Evolutionary conservation across 35 echinoderm and acorn worm genomes (phyloP), one percentile per base, ranked within the genome.

Genomic region (Apostichopus japonicus): DNA sequence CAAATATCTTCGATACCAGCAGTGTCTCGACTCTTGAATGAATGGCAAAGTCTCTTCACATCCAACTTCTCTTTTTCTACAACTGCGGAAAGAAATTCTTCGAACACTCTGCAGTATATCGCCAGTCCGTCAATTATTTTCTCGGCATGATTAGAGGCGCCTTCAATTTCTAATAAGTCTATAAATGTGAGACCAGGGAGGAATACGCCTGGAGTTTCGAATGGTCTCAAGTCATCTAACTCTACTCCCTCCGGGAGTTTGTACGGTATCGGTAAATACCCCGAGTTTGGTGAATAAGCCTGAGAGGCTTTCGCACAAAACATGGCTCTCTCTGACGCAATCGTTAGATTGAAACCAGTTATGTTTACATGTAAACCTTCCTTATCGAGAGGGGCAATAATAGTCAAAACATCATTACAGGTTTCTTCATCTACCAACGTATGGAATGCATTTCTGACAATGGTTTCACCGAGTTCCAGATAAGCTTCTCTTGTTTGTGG

Each of bases 371-470:
- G 27, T 3, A 72, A 2, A 33, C 86, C 27, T 14, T 17, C 4
- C 62, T 24, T 10, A 89, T 89, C 86, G 19, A 89, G 27, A 72
- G 86, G 86, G 71, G 62, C 86, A 27, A 89, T 8, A 53, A 89
- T 33, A 9, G 13, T 21, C 8, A 89, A 17, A 53, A 89, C 17
- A 17, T 72, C 72, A 22, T 73, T 89, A 33, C 86, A 89, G 13
- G 10, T 67, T 73, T 89, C 56, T 19, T 67, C 62, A 10, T 89
- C 67, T 10, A 1, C n/a, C 9, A 33, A 51, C 8, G 63, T n/a
- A 7, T 2, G 13, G 6, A 89, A 0, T 6, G 22, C 15, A 54
- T 89, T 89, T 33, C 16, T 17, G 9, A 89, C 5, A 73, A 89
- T 89, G 57, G 17, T 52, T 59, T 23, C 86, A 14, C 56, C 86